These are phyloP conservation scores for Pristionchus japonicus DNA, from an alignment of 2,888 invertebrate genomes.

Conservation along the genomic window DNA sequence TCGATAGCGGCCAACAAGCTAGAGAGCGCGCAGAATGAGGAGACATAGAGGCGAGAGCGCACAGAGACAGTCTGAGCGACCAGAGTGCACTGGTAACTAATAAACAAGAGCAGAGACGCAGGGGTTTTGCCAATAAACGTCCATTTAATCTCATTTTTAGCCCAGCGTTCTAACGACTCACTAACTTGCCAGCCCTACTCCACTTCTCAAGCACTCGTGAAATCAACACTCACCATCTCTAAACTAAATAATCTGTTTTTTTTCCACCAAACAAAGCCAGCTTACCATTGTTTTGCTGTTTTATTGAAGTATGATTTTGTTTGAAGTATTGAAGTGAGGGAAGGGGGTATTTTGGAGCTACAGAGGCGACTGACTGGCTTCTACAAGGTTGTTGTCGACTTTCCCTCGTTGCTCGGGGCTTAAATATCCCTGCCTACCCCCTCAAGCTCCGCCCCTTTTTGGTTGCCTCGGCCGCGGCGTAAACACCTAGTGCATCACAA, in stretches of 20 bases:
- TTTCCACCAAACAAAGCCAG: not conserved
- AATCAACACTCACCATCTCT: not conserved
- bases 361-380: not conserved
- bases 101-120: not conserved
- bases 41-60: not conserved
- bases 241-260: not conserved
- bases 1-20: not conserved
- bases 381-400: not conserved
- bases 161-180: not conserved
- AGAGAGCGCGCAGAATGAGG: not conserved
- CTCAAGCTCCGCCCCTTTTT: not conserved
- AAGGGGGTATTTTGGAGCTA: not conserved
- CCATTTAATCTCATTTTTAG: not conserved
- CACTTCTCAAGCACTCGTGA: not conserved
- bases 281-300: not conserved
- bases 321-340: too few relatives aligned
- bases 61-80: not conserved
- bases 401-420: not conserved
- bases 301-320: not conserved
- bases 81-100: not conserved
- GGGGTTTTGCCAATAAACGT: not conserved
- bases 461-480: not conserved
- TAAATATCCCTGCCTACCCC: slow-evolving; percentile 11
- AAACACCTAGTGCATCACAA: slow-evolving; percentile 27
- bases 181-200: not conserved